Base-by-base conservation (phyloP, 2,113 vertebrate genomes). In the Ellobius talpinus region DNA sequence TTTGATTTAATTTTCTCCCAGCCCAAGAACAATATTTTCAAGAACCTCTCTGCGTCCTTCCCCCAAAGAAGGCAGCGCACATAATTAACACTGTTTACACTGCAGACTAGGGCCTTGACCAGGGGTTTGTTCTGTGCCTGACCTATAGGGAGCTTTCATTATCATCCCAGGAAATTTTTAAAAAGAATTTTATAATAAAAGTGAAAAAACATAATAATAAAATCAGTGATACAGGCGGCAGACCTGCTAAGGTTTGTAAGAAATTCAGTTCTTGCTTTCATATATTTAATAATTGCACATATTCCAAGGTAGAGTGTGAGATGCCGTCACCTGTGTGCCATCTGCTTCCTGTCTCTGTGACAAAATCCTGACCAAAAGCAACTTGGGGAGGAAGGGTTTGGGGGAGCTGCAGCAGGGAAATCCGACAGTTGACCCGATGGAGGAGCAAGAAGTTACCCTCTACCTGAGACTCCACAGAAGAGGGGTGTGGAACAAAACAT, bases 11-110 rank as follows among this genome's bases (percentile, higher is more conserved):
- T 47, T 68, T 17, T 66, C 29, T 45, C 61, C 66, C 23, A 10
- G 47, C 6, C 6, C 47, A n/a, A 70, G 55, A 63, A 42, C 52
- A 82, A 65, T 50, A 58, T 70, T 95, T 92, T 94, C 45, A 89
- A 92, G 42, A 78, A 42, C 50, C 89, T 95, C 77, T 78, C 76
- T 94, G 36, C 72, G n/a, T 33, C 85, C 87, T 52, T 70, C n/a
- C 63, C 87, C 84, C 61, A 73, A 73, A 93, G 84, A 87, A 92
- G 29, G 66, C 86, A 86, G 61, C 91, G 23, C 42, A 55, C 78
- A 87, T 86, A 39, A 74, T 39, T 63, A 84, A 29, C 42, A 58
- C 45, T 33, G 7, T 72, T 52, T 84, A 73, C 26, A 39, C 5
- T 82, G 26, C 24, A n/a, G 47, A 55, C 31, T 7, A 9, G 14